These are phyloP conservation scores for Zelleria hepariella DNA, from an alignment of 2,888 invertebrate genomes.

Conservation along the genomic window DNA sequence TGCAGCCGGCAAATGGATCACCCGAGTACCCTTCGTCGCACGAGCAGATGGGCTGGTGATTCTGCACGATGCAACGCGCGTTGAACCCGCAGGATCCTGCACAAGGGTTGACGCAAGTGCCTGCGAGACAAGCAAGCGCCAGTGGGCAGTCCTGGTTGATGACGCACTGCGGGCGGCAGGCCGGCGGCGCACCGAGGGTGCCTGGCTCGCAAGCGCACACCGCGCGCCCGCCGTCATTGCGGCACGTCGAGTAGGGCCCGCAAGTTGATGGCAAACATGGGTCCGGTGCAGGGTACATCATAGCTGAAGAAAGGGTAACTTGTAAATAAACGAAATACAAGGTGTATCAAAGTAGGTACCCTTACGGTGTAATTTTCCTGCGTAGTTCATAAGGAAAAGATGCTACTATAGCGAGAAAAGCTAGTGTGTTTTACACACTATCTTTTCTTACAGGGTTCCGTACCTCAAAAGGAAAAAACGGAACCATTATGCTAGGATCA, in stretches of 20 bases:
- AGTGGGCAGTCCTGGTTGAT: constrained; percentile 85
- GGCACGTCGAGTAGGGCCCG: constrained; percentile 76
- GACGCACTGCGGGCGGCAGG: constrained; percentile 83
- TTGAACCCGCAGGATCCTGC: constrained; percentile 83
- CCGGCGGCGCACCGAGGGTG: constrained; percentile 84
- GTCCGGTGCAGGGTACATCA: constrained; percentile 44
- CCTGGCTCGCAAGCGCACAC: constrained; percentile 81
- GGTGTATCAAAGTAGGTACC: no score
- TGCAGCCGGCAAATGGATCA: constrained; percentile 84
- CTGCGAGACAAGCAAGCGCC: constrained; percentile 78
- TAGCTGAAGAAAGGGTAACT: not conserved
- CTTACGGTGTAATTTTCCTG: no score
- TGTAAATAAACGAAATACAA: not conserved
- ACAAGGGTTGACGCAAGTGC: constrained; percentile 83
- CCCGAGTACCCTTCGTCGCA: constrained; percentile 83
- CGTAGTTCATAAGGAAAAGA: no score
- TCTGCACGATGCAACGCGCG: constrained; percentile 80
- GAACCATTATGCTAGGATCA: no score
- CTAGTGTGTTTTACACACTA: not conserved
- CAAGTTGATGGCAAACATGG: constrained; percentile 80
- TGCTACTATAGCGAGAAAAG: no score
- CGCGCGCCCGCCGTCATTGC: constrained; percentile 74
- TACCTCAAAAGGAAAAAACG: no score
- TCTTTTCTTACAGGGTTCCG: not conserved
- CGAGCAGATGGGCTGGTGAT: constrained; percentile 82